Evolutionary conservation across 2,888 invertebrate species (phyloP).

Genomic region (Apodemia zela): DNA sequence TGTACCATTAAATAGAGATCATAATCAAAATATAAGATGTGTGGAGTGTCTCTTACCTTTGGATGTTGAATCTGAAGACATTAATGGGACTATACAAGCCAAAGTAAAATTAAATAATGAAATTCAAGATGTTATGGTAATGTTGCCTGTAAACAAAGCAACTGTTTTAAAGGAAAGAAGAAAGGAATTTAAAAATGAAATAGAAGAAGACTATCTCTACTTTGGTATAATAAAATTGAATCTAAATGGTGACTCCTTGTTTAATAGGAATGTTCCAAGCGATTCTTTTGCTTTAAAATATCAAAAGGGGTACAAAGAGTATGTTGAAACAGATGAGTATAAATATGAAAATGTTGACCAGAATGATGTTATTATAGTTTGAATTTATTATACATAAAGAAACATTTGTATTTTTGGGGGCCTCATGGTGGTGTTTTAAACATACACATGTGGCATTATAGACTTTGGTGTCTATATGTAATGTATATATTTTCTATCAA

Average conservation of each 20-base stretch:
- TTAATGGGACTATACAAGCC: conserved; percentile 68
- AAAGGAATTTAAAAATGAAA: conserved; percentile 36
- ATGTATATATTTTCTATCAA: too few species aligned
- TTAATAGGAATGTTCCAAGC: conserved; percentile 47
- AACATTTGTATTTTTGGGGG: too few species aligned
- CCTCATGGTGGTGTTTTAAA: too few species aligned
- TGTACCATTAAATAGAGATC: conserved; percentile 67
- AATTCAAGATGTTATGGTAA: conserved; percentile 53
- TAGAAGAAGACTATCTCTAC: conserved; percentile 49
- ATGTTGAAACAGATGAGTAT: conserved; percentile 35
- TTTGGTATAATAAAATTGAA: conserved; percentile 64
- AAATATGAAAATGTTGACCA: conserved; percentile 45
- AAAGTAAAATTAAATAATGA: conserved; percentile 55
- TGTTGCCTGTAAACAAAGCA: conserved; percentile 59
- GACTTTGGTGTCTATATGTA: too few species aligned
- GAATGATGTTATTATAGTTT: conserved; percentile 49
- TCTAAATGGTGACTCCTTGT: conserved; percentile 51
- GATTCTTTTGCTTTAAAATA: conserved; percentile 66
- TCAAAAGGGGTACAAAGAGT: conserved; percentile 62
- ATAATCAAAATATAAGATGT: conserved; percentile 67
- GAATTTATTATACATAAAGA: neutral
- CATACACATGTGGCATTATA: too few species aligned
- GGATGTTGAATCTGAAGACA: conserved; percentile 35
- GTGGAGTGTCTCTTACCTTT: conserved; percentile 71
- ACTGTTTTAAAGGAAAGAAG: conserved; percentile 59